Base-by-base conservation (phyloP, 2,113 vertebrate species). In the Semicossyphus pulcher region DNA sequence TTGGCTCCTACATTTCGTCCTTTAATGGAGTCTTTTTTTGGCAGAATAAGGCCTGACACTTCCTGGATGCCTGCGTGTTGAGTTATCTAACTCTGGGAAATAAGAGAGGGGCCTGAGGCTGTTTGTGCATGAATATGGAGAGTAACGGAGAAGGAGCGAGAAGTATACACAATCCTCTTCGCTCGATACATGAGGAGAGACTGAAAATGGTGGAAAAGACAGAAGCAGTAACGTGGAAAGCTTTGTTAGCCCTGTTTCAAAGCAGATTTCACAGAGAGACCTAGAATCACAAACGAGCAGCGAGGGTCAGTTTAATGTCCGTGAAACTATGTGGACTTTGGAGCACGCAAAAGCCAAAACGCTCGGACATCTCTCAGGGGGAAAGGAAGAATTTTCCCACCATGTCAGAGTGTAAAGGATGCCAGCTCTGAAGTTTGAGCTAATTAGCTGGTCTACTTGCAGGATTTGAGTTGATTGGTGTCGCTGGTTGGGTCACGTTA, bases 61-160 rank as follows among this genome's bases (percentile, higher is more conserved):
- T 92, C 88, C 88, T 91, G 85, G 85, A 90, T 90, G 81, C 77
- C 71, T 91, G 75, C 58, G 77, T 88, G 87, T 81, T 91, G 78
- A 92, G 83, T 76, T 88, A 63, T 76, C 86, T 67, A 51, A 72
- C 53, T 83, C 79, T 81, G 88, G 86, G 88, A 88, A 89, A 81
- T 62, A 67, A 80, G 79, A 87, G 85, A 85, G 63, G 72, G 76
- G 56, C 29, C 68, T 67, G 76, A 78, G 68, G 34, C 34, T 21
- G 66, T 74, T 81, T 84, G 52, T 20, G 60, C 69, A 21, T 65
- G 42, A 80, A 59, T 69, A 15, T 44, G 14, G 52, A 60, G 44
- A 57, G 31, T 15, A 59, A 7, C 8, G 41, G n/a, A 21, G 11
- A 10, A 28, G 67, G 21, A 26, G 42, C 11, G 7, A 10, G 7